Evolutionary conservation across 2,888 invertebrate genomes (phyloP).

Genomic region (Parasteatoda lunata): DNA sequence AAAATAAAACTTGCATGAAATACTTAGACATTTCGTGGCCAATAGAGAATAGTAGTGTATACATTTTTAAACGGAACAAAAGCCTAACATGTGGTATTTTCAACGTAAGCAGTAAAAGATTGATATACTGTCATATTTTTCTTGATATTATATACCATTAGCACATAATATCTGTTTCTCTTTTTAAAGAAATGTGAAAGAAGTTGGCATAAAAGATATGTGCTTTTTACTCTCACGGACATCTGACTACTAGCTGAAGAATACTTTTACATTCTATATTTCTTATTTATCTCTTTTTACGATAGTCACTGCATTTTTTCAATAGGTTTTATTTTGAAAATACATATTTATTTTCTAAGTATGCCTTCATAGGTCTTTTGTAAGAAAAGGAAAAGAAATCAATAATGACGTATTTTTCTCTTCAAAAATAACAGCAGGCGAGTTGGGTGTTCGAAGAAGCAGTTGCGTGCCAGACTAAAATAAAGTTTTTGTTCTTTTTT

Average conservation of each 20-base stretch:
- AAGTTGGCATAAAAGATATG: background rate
- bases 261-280: background rate
- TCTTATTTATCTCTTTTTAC: background rate
- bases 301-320: conserved; percentile 32
- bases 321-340: conserved; percentile 27
- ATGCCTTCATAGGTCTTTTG: conserved; percentile 17
- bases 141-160: conserved; percentile 3
- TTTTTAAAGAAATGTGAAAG: background rate
- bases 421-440: background rate
- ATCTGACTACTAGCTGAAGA: background rate
- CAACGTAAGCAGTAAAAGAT: background rate
- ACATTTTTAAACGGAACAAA: too few relatives aligned
- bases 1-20: too few relatives aligned
- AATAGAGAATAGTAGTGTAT: too few relatives aligned
- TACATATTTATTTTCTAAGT: conserved; percentile 29
- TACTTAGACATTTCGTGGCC: too few relatives aligned
- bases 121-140: background rate
- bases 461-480: background rate
- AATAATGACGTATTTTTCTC: conserved; percentile 26
- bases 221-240: background rate
- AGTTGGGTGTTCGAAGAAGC: background rate
- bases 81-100: too few relatives aligned
- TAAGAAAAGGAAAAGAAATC: conserved; percentile 26
- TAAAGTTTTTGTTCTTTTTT: background rate
- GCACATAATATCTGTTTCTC: conserved; percentile 2